Base-by-base conservation (phyloP, 2,113 vertebrate genomes). In the Felis catus region DNA sequence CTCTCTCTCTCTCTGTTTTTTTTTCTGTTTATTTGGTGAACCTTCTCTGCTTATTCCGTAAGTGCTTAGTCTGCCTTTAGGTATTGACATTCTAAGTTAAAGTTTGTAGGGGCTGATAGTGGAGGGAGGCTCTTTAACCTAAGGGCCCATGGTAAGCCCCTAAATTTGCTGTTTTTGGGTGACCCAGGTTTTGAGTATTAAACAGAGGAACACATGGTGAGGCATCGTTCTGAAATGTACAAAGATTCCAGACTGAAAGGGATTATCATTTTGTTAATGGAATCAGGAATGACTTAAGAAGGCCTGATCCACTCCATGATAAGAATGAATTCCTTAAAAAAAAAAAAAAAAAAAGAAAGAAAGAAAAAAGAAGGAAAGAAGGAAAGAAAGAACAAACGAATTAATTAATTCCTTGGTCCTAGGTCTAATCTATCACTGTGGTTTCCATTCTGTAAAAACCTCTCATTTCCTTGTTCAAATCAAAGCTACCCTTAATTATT, bases 391-490 rank as follows among this genome's bases (percentile, higher is more conserved):
- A 58, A 55, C 16, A 18, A 58, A 58, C 19, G 55, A 8, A 21
- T 58, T 31, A 94, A 90, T 23, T 36, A 91, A 84, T 88, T 93
- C 45, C 36, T 53, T 76, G 58, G 78, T 7, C 4, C 1, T 68
- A 66, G 53, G 48, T n/a, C 18, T 91, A 79, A 96, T 87, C 92
- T 83, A 95, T 95, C 76, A 89, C 23, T 51, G 39, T 85, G 39
- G 66, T 66, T 97, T 90, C 63, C 45, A 90, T 48, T 91, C 66
- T 91, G 53, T 93, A 93, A 89, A 93, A 91, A 93, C 13, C 15
- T 85, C 48, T 89, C 76, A 90, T 90, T 96, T 96, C 36, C 76
- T 91, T 94, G 70, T 94, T 93, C 58, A 61, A 91, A 81, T 84
- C 65, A 79, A 92, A 83, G 36, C 55, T 93, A 94, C 55, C 41